Evolutionary conservation across 2,888 invertebrate species (phyloP), one percentile per base, ranked within the genome.

Genomic region (Catocala sponsa): DNA sequence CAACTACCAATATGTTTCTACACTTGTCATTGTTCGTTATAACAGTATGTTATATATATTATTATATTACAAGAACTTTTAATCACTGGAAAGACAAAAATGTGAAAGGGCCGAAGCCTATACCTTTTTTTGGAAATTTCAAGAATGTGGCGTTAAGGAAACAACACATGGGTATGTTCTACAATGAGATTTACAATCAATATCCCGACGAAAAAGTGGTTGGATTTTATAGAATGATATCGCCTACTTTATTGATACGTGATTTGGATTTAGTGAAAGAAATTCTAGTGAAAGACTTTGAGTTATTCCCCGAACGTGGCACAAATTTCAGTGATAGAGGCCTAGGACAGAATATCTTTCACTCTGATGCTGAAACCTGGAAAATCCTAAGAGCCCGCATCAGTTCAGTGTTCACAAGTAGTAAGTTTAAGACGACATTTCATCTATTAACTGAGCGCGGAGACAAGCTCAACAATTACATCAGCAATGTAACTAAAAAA

Each of bases 251-350:
- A 11, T 42, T 89, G 9, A 72, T 91, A 46, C 79, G 84, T 11
- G 89, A 91, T 63, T 76, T 87, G 15, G 86, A 90, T 55, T 66
- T 86, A 43, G 81, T 83, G 11, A 89, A 86, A 59, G 79, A 83
- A 48, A 77, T 90, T 32, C 64, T 89, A 6, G 78, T 88, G 6
- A 89, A 88, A 53, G 89, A 90, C 47, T 90, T 89, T 41, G 80
- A 85, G 6, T 51, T 41, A 0, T 90, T 90, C 47, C 65, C 80
- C 9, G 82, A 87, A 11, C 83, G 90, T 46, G 86, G 84, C 12
- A 33, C 83, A 7, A 76, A 79, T 33, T 82, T 82, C 41, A 82
- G 82, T 50, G 81, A 85, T 35, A 69, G 83, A 55, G 77, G 75
- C 5, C 52, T 90, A n/a, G 84, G 85, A 49, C 79, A 76, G 11